Evolutionary conservation across 1,140 invertebrate species (phyloP).

Genomic region (Drosophila ambigua): DNA sequence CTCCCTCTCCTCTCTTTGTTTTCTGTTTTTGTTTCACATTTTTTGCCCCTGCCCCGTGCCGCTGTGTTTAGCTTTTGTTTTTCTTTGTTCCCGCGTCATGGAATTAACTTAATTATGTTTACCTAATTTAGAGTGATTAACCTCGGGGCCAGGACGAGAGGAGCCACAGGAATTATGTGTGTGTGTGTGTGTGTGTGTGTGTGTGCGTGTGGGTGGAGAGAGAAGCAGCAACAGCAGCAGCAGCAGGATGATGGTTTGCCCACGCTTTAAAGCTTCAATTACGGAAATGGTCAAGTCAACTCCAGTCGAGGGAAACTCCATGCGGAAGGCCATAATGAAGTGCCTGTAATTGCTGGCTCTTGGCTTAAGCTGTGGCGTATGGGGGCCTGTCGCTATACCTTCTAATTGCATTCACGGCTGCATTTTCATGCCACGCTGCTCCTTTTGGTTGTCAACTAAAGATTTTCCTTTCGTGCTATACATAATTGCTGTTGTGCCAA

Average conservation of each 20-base stretch:
- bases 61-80: slow-evolving; percentile 50
- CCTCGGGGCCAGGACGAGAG: slow-evolving; percentile 44
- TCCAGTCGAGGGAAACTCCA: slow-evolving; percentile 22
- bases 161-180: slow-evolving; percentile 59
- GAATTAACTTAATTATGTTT: slow-evolving; percentile 81
- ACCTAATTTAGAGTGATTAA: slow-evolving; percentile 80
- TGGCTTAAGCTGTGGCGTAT: slow-evolving; percentile 10
- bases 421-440: slow-evolving; percentile 60
- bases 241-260: not conserved
- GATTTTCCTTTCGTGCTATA: slow-evolving; percentile 23
- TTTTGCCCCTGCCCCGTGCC: not conserved
- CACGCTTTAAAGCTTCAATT: slow-evolving; percentile 42
- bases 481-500: slow-evolving; percentile 11
- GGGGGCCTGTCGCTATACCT: not conserved
- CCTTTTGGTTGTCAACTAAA: slow-evolving; percentile 62
- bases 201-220: slow-evolving; percentile 5
- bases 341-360: slow-evolving; percentile 26
- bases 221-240: no score
- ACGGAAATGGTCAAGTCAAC: slow-evolving; percentile 31
- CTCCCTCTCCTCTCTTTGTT: not conserved
- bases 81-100: slow-evolving; percentile 33
- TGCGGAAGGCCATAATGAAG: slow-evolving; percentile 33
- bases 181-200: slow-evolving; percentile 29
- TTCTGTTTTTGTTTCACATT: slow-evolving; percentile 43
- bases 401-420: slow-evolving; percentile 67